These are phyloP conservation scores for Chaenogobius annularis DNA, from an alignment of 2,113 vertebrate species.

Conservation along the genomic window DNA sequence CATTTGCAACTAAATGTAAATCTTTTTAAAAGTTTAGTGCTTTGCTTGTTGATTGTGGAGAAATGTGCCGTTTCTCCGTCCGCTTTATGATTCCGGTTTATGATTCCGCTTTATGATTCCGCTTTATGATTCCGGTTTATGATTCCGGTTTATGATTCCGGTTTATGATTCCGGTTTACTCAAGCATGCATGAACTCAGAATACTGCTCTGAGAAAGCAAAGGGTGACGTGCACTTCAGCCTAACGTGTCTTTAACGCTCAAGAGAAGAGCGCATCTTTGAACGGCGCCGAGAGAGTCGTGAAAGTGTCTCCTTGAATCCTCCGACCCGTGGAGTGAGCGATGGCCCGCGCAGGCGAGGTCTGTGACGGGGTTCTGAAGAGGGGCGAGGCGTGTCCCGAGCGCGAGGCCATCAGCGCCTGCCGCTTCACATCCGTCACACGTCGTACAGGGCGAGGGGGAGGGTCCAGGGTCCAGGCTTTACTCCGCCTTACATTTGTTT, in stretches of 20 bases:
- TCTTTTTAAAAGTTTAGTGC: no score
- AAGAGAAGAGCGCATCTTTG: neutral
- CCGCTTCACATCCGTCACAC: conserved; percentile 45
- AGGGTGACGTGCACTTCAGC: no score
- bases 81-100: no score
- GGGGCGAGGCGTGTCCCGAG: conserved; percentile 12
- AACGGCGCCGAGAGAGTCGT: conserved; percentile 3
- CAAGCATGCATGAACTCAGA: no score
- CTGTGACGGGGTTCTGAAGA: conserved; percentile 50
- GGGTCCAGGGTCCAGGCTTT: neutral
- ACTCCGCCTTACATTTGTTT: neutral
- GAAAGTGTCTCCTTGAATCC: conserved; percentile 5
- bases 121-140: no score
- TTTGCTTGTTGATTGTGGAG: no score
- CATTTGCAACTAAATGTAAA: no score
- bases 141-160: no score
- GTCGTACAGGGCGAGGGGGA: conserved; percentile 12
- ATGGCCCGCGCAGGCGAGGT: conserved; percentile 1
- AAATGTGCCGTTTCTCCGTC: no score
- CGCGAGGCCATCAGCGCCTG: conserved; percentile 32
- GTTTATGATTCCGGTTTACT: no score
- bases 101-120: no score
- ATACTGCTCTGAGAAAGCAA: no score
- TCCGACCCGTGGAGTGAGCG: neutral
- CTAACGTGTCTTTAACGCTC: neutral